Evolutionary conservation across 2,113 vertebrate species (phyloP).

Genomic region (Meleagris gallopavo): DNA sequence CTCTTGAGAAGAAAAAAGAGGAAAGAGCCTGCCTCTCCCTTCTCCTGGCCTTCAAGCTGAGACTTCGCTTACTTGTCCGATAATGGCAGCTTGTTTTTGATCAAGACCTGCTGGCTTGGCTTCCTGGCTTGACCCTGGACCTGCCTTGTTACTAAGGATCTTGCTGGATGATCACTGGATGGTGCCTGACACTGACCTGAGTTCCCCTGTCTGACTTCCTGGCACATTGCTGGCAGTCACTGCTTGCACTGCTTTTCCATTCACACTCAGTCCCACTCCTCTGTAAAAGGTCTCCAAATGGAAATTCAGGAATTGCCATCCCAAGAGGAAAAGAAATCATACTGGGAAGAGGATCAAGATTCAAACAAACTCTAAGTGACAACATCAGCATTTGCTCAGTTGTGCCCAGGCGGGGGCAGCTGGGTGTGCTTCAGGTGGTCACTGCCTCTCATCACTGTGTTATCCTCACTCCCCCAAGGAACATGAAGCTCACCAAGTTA

Average conservation of each 20-base stretch:
- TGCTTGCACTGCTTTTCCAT: neutral
- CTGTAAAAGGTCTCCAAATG: neutral
- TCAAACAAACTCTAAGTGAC: neutral
- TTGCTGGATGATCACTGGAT: neutral
- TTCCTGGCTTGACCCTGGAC: neutral
- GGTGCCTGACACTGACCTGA: neutral
- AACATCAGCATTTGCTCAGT: neutral
- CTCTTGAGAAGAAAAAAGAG: neutral
- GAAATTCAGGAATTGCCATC: neutral
- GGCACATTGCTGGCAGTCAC: neutral
- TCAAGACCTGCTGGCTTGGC: neutral
- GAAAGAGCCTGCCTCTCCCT: neutral
- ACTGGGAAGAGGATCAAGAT: neutral
- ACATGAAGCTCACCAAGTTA: neutral
- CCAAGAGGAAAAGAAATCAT: neutral
- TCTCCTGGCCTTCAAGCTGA: neutral
- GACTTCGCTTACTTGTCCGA: neutral
- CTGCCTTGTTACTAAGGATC: neutral
- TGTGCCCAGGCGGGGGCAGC: accelerated
- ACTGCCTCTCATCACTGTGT: neutral
- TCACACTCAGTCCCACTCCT: neutral
- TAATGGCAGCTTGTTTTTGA: neutral
- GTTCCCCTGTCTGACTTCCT: neutral
- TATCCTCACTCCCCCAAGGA: neutral
- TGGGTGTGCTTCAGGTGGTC: neutral